Conservation (phyloP, 2,113 vertebrate species). For the Prietella phreatophila region DNA sequence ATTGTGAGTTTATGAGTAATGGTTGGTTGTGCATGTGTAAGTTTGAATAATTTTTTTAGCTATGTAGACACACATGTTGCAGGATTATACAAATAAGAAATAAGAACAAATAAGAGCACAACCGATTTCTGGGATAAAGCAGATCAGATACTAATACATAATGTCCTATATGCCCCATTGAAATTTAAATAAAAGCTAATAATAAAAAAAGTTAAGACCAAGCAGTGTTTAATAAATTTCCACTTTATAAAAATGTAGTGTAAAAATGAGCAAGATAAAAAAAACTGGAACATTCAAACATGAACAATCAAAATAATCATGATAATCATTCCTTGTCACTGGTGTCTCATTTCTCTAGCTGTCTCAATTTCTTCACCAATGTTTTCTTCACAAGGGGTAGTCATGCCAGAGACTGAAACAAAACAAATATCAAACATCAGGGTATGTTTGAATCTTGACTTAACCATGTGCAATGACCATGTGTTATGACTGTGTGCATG, state of each 20-base stretch:
- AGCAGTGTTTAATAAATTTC: background rate
- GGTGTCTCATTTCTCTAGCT: constrained; percentile 1
- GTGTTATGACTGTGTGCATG: background rate
- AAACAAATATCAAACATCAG: background rate
- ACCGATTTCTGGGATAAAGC: background rate
- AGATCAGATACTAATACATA: background rate
- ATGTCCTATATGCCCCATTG: background rate
- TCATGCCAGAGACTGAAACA: constrained; percentile 72
- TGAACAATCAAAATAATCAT: background rate
- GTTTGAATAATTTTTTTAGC: background rate
- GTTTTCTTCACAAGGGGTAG: constrained; percentile 65
- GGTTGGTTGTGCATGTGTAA: background rate
- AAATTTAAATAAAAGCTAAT: background rate
- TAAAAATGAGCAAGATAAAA: constrained; percentile 20
- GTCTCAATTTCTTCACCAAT: constrained; percentile 11
- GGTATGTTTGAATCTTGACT: background rate
- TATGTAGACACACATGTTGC: background rate
- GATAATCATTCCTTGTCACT: background rate
- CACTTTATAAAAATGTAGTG: constrained; percentile 52
- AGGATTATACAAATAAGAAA: background rate
- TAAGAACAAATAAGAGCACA: background rate
- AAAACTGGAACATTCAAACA: background rate
- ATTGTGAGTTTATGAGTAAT: too few species aligned
- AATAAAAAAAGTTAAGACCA: constrained; percentile 8
- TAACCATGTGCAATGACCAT: background rate